Evolutionary conservation across 1,140 invertebrate genomes (phyloP), one percentile per base, ranked within the genome.

Genomic region (Bombus waltoni): DNA sequence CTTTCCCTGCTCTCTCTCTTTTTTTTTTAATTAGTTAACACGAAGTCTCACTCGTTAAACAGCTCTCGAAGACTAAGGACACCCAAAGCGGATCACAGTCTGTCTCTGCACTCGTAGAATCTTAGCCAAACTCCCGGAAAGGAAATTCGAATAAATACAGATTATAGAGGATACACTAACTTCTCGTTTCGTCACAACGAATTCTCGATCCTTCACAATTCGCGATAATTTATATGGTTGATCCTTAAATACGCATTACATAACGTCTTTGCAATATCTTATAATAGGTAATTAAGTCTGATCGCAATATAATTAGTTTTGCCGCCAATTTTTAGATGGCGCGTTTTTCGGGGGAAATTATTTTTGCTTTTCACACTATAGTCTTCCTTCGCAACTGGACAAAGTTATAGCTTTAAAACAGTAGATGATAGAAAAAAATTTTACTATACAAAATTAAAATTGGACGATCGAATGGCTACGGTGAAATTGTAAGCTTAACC

Each of bases 51-150:
- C 89, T 89, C 87, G 74, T 91, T 88, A 91, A 91, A 92, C 83
- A 86, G 87, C 89, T 92, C 89, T 93, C 91, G 91, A 94, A 94
- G 93, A 94, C 91, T 93, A 93, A 92, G 91, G 91, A 94, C 91
- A 93, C 92, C 91, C 92, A 92, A 93, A 90, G 83, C 92, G 92
- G 91, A 95, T 95, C 94, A 94, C 94, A 95, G 94, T 95, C 91
- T 93, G 91, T 93, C 92, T 93, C 92, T 93, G 91, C 91, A 93
- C 90, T 93, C 91, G 78, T 92, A 88, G 76, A 88, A 78, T 86
- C 84, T 91, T 86, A 91, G 86, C 83, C 71, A 68, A 89, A 91
- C 65, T 87, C 62, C 53, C n/a, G 72, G 68, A 47, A 77, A 85
- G 70, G 35, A 76, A 86, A 85, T 73, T 47, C n/a, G n/a, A 65